These are phyloP conservation scores for rat (Rattus norvegicus) DNA, from an alignment of 2,113 vertebrate genomes.

Conservation along the genomic window DNA sequence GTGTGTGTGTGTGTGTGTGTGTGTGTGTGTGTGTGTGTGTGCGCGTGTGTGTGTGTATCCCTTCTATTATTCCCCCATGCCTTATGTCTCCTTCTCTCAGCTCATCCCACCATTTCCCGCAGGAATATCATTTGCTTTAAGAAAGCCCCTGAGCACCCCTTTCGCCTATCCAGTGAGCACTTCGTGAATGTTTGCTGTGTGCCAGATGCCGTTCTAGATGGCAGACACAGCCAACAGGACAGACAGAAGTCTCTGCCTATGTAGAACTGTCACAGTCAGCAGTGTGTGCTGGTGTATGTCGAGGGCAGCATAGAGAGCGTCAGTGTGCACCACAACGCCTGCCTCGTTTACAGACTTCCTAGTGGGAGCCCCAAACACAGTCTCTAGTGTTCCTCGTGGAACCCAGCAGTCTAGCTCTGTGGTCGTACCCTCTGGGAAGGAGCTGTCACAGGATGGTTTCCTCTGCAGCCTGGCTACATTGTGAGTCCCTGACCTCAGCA, in stretches of 20 bases:
- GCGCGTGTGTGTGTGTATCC: no score
- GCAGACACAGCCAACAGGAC: background rate
- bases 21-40: no score
- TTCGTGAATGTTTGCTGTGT: background rate
- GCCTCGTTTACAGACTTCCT: background rate
- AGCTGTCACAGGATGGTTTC: background rate
- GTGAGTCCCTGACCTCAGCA: background rate
- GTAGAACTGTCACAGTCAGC: background rate
- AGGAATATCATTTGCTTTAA: background rate
- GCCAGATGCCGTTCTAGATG: background rate
- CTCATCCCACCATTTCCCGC: background rate
- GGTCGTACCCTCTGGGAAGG: background rate
- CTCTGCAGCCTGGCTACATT: constrained; percentile 55
- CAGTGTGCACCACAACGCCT: no score
- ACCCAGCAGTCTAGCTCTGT: fast-evolving
- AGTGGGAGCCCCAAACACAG: background rate
- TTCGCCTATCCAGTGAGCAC: background rate
- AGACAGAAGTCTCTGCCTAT: background rate
- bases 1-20: background rate
- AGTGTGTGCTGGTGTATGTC: fast-evolving
- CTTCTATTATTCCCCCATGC: background rate
- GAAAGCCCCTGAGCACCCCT: no score
- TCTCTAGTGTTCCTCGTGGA: no score
- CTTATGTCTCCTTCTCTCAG: background rate
- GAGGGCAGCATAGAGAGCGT: fast-evolving